Evolutionary conservation across 2,888 invertebrate species (phyloP).

Genomic region (Celastrina argiolus): DNA sequence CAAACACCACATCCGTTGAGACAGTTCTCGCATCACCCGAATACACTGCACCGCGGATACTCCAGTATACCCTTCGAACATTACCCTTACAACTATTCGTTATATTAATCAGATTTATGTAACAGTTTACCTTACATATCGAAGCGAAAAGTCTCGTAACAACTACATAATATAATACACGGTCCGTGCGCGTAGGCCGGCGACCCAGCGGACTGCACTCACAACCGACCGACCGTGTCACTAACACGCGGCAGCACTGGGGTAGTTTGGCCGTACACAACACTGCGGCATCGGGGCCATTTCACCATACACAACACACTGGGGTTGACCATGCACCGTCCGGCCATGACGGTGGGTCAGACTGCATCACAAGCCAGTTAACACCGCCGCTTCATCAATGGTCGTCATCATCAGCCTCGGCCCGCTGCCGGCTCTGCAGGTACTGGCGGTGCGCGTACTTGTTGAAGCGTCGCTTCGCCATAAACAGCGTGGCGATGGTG

Average conservation of each 20-base stretch:
- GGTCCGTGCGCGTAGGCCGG: constrained; percentile 31
- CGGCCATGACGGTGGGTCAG: too few relatives aligned
- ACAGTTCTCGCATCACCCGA: constrained; percentile 42
- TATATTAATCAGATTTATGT: constrained; percentile 74
- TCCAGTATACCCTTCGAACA: constrained; percentile 12
- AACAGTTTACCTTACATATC: constrained; percentile 69
- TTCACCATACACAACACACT: constrained; percentile 33
- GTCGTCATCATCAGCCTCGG: constrained; percentile 21
- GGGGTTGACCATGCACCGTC: too few relatives aligned
- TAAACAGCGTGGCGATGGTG: constrained; percentile 73
- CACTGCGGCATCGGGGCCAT: constrained; percentile 28
- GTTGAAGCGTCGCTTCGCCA: constrained; percentile 76
- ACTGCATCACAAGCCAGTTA: constrained; percentile 19
- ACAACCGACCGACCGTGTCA: background rate
- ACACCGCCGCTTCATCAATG: constrained; percentile 29
- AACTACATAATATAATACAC: constrained; percentile 51
- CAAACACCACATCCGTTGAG: constrained; percentile 16
- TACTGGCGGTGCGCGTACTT: constrained; percentile 75
- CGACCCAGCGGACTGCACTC: background rate
- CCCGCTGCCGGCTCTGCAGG: constrained; percentile 47
- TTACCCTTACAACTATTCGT: constrained; percentile 60
- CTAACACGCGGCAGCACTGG: background rate
- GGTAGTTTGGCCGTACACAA: constrained; percentile 29
- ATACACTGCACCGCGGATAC: constrained; percentile 37
- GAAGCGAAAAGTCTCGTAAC: constrained; percentile 64